These are phyloP conservation scores for Siniperca obscura DNA, from an alignment of 2,797 vertebrate genomes.

Conservation along the genomic window DNA sequence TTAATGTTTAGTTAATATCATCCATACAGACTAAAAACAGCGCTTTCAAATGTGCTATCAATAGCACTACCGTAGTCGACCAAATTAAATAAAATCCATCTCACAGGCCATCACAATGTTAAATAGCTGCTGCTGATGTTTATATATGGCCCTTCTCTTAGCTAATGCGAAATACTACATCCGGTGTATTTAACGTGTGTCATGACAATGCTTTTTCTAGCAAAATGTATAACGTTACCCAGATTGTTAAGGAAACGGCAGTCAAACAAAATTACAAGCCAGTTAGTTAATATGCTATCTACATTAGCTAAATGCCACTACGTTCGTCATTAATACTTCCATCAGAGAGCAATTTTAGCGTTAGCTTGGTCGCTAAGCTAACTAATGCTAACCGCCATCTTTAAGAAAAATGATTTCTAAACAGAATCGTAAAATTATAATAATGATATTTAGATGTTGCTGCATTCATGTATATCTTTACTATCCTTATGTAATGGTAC, in stretches of 20 bases:
- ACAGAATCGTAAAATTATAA: not conserved
- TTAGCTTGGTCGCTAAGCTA: conserved; percentile 57
- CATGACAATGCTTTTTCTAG: not conserved
- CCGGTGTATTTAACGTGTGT: not conserved
- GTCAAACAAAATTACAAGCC: not conserved
- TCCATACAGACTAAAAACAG: not conserved
- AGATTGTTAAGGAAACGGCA: fast-evolving
- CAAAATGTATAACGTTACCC: not conserved
- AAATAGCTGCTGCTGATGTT: not conserved
- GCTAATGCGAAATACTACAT: not conserved
- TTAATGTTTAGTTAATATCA: not conserved
- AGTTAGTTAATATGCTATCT: not conserved
- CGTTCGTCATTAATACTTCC: conserved; percentile 16
- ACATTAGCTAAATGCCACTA: not conserved
- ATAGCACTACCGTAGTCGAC: not conserved
- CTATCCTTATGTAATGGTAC: not conserved
- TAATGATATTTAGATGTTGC: fast-evolving
- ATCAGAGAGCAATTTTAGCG: not conserved
- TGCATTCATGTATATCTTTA: fast-evolving
- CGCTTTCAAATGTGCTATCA: not conserved
- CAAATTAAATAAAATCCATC: not conserved
- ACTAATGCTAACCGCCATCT: conserved; percentile 75
- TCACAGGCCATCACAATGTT: not conserved
- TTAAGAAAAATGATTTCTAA: conserved; percentile 46
- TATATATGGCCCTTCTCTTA: not conserved